Conservation (phyloP, 2,888 invertebrate genomes). For the Cerceris rybyensis region DNA sequence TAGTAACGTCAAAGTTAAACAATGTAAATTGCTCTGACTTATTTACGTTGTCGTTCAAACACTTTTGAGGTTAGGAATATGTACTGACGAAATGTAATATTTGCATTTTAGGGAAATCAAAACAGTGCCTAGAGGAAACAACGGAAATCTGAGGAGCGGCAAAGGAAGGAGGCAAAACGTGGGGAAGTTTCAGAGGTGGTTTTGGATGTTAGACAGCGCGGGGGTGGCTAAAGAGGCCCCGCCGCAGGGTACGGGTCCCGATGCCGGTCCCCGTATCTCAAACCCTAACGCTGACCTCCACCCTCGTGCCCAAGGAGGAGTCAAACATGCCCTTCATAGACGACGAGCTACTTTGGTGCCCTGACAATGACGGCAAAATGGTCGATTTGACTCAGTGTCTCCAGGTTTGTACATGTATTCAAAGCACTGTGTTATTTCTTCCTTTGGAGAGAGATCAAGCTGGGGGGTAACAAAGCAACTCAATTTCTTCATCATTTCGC, state of each 20-base stretch:
- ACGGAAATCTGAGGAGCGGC: conserved; percentile 35
- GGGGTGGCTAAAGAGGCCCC: conserved; percentile 82
- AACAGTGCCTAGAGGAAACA: conserved; percentile 21
- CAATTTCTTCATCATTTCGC: neutral
- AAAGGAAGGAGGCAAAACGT: conserved; percentile 51
- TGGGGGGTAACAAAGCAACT: neutral
- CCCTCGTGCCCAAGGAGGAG: conserved; percentile 81
- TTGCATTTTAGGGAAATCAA: conserved; percentile 46
- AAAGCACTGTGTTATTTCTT: neutral
- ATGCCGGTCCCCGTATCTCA: conserved; percentile 82
- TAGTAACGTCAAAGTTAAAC: too few species aligned
- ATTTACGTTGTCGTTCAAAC: too few species aligned
- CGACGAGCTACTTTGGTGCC: conserved; percentile 96
- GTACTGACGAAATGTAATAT: neutral
- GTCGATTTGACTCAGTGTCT: conserved; percentile 95
- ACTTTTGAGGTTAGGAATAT: neutral
- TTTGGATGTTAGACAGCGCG: conserved; percentile 81
- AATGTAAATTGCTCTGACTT: too few species aligned
- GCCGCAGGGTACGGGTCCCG: conserved; percentile 81
- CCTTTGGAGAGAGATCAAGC: neutral
- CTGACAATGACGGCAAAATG: conserved; percentile 97
- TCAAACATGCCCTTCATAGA: conserved; percentile 96
- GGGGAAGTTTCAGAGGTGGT: conserved; percentile 69
- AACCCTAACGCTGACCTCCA: conserved; percentile 80
- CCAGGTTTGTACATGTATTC: conserved; percentile 81